Base-by-base conservation (phyloP, 2,113 vertebrate species). In the Macrotis lagotis region DNA sequence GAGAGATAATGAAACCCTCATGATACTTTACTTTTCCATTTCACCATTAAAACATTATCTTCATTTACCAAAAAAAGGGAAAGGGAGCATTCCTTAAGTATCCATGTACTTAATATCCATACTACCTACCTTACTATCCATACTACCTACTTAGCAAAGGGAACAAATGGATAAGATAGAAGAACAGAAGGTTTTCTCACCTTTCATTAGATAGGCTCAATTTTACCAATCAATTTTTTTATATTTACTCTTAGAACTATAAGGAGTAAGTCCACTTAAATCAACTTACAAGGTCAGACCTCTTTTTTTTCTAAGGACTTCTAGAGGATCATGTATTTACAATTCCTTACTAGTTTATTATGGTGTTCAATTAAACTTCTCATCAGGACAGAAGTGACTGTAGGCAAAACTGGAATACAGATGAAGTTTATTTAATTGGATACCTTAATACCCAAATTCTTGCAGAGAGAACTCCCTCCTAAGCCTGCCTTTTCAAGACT, bases 21-120 rank as follows among this genome's bases (percentile, higher is more conserved):
- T 89, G n/a, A n/a, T n/a, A n/a, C n/a, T 92, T 47, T 19, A 88
- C 12, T 96, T 96, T 90, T 90, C 96, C 94, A 92, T 91, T 90
- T 3, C 90, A 90, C 44, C 49, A 37, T 89, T 83, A 89, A 74
- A 74, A 83, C 12, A 25, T 74, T 74, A 28, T 94, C n/a, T 5
- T 92, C 48, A 50, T 53, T 48, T 19, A 88, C 91, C 44, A 51
- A 2, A 53, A 51, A 94, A 49, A n/a, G 6, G n/a, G 7, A 0
- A n/a, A 19, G 66, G 37, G 24, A 83, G 19, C n/a, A 83, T 44
- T 83, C 66, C 37, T 44, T 44, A 83, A 83, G 8, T 0, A 44
- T 44, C n/a, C 66, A 44, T 19, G n/a, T n/a, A n/a, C n/a, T n/a
- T n/a, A n/a, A n/a, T n/a, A n/a, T n/a, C n/a, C n/a, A n/a, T n/a